phyloP scores from a whole-genome alignment of 2,888 invertebrate genomes.

The Meiosimyza platycephala region DNA sequence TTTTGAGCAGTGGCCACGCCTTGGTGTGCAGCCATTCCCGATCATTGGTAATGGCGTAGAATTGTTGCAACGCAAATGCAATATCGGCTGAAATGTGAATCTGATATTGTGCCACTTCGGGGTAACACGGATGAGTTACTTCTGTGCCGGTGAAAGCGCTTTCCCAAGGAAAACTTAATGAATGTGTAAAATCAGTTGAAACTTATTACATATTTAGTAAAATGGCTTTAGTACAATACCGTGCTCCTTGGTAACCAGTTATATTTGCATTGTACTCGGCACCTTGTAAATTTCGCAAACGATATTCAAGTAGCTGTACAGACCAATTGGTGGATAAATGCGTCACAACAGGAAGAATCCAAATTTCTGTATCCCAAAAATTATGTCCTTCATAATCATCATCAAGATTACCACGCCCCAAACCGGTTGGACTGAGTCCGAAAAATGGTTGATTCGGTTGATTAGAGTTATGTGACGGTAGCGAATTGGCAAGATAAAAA shows the following conservation, averaged over 20 bases:
- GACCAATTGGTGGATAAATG: conserved; percentile 70
- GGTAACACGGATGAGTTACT: conserved; percentile 73
- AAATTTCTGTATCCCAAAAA: conserved; percentile 75
- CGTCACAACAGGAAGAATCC: conserved; percentile 72
- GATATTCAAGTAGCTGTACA: conserved; percentile 69
- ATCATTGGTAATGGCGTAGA: conserved; percentile 55
- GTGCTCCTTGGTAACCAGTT: conserved; percentile 71
- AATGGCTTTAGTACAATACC: conserved; percentile 56
- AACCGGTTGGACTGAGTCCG: conserved; percentile 72
- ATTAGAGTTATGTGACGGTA: conserved; percentile 69
- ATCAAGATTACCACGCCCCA: conserved; percentile 67
- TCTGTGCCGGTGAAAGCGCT: conserved; percentile 73
- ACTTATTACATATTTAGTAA: neutral
- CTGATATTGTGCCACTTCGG: conserved; percentile 70
- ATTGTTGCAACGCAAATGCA: conserved; percentile 68
- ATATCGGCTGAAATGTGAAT: conserved; percentile 73
- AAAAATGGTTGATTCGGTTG: conserved; percentile 68
- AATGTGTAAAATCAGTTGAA: neutral
- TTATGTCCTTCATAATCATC: conserved; percentile 71
- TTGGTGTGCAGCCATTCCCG: conserved; percentile 62
- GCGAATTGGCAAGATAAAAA: conserved; percentile 71
- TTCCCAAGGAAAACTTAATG: conserved; percentile 72
- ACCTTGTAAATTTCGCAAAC: conserved; percentile 69
- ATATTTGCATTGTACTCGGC: conserved; percentile 69
- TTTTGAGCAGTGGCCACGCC: conserved; percentile 71